Percentiles rank a stretch among this genome's conserved stretches.
Conservation (phyloP, 2,888 invertebrate species). For the Conomelus anceps region DNA sequence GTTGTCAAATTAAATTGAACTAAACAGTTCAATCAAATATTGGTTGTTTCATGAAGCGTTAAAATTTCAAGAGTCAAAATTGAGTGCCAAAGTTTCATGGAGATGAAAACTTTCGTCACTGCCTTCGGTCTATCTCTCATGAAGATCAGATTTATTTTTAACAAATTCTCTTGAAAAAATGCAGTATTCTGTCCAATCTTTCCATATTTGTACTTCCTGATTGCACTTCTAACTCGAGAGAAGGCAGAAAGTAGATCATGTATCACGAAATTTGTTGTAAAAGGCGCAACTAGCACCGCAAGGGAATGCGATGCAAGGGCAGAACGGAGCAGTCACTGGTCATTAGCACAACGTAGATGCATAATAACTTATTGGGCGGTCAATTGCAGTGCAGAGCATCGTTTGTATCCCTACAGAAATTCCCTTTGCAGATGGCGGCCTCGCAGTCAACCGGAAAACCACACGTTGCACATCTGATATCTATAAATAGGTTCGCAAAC, state of each 20-base stretch:
- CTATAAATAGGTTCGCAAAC: background rate
- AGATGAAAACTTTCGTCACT: too few relatives aligned
- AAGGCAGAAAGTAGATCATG: background rate
- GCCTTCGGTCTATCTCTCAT: too few relatives aligned
- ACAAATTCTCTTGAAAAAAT: too few relatives aligned
- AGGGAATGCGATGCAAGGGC: background rate
- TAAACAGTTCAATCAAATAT: too few relatives aligned
- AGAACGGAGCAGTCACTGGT: background rate
- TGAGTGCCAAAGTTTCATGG: too few relatives aligned
- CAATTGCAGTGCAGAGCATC: background rate
- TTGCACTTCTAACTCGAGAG: background rate
- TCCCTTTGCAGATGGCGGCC: background rate
- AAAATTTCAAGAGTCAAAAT: too few relatives aligned
- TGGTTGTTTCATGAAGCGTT: too few relatives aligned
- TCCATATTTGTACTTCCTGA: too few relatives aligned
- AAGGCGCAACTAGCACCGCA: background rate
- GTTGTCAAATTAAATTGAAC: too few relatives aligned
- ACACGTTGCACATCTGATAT: background rate
- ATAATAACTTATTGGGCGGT: background rate
- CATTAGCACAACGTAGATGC: background rate
- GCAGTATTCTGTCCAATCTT: too few relatives aligned
- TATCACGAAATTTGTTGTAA: background rate
- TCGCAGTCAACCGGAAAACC: background rate
- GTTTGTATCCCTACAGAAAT: background rate
- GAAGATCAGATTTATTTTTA: too few relatives aligned